Percentiles rank a stretch among this genome's conserved stretches.
These are phyloP conservation scores for Toxotes chatareus DNA, from an alignment of 2,113 vertebrate genomes.

Conservation along the genomic window DNA sequence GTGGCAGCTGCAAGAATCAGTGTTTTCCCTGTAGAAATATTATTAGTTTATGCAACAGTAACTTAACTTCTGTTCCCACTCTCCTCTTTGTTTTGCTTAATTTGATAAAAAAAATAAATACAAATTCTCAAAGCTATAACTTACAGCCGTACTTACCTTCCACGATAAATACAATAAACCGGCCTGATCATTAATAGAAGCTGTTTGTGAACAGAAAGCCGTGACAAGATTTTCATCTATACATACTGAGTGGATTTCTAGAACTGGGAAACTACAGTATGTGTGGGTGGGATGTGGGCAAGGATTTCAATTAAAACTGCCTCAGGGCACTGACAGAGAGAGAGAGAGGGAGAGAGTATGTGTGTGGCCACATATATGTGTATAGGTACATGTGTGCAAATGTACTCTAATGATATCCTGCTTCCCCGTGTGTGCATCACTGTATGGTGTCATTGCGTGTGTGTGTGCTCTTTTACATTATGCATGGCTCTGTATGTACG, in stretches of 20 bases:
- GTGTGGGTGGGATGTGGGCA: slow-evolving; percentile 52
- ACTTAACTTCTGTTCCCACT: neutral
- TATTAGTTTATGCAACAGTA: neutral
- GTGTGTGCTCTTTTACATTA: slow-evolving; percentile 35
- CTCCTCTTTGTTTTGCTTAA: neutral
- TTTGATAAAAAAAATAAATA: neutral
- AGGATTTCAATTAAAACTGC: slow-evolving; percentile 44
- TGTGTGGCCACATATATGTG: neutral
- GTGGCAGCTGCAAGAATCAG: too few species aligned
- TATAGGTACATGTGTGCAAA: slow-evolving; percentile 1
- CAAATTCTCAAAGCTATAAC: neutral
- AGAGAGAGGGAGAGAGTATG: neutral
- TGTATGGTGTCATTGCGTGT: slow-evolving; percentile 6
- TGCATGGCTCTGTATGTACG: slow-evolving; percentile 30
- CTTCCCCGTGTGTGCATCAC: neutral
- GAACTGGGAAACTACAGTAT: slow-evolving; percentile 15
- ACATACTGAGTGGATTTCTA: slow-evolving; percentile 18
- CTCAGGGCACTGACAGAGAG: slow-evolving; percentile 17
- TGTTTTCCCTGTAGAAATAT: too few species aligned
- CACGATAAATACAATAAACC: neutral
- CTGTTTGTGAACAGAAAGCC: neutral
- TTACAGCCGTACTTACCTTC: neutral
- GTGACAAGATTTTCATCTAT: neutral
- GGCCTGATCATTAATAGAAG: neutral
- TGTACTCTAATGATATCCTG: slow-evolving; percentile 15